These are phyloP conservation scores for Willowsia nigromaculata DNA, from an alignment of 2,888 invertebrate species.

Conservation along the genomic window DNA sequence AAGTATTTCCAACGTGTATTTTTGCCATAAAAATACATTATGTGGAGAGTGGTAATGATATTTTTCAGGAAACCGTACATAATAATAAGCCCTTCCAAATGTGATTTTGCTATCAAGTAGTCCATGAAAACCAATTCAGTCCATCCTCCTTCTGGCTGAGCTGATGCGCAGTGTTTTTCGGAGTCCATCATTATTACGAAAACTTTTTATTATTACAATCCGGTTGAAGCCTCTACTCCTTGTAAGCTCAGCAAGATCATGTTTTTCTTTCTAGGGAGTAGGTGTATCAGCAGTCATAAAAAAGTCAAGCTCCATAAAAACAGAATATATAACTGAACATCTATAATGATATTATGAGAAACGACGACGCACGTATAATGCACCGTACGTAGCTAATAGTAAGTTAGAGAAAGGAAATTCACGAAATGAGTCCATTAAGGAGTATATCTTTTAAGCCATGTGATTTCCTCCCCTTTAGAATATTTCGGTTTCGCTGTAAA, in stretches of 20 bases:
- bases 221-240: slow-evolving; percentile 1
- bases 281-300: not conserved
- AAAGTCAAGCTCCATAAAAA: slow-evolving; percentile 25
- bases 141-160: not conserved
- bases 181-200: slow-evolving; percentile 29
- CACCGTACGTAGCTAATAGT: not conserved
- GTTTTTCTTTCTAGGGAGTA: not conserved
- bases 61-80: no score
- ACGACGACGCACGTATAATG: no score
- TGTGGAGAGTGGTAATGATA: no score
- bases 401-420: not conserved
- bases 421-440: slow-evolving; percentile 21
- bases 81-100: no score
- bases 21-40: no score
- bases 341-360: no score
- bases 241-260: slow-evolving; percentile 39
- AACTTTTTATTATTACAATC: slow-evolving; percentile 41
- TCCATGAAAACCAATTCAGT: not conserved
- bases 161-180: not conserved
- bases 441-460: slow-evolving; percentile 28
- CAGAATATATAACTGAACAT: not conserved
- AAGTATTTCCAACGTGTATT: no score
- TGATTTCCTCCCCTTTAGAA: slow-evolving; percentile 15
- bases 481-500: slow-evolving; percentile 9
- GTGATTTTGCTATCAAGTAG: slow-evolving; percentile 10